These are phyloP conservation scores for Allobates femoralis DNA, from an alignment of 2,797 vertebrate genomes.

Conservation along the genomic window DNA sequence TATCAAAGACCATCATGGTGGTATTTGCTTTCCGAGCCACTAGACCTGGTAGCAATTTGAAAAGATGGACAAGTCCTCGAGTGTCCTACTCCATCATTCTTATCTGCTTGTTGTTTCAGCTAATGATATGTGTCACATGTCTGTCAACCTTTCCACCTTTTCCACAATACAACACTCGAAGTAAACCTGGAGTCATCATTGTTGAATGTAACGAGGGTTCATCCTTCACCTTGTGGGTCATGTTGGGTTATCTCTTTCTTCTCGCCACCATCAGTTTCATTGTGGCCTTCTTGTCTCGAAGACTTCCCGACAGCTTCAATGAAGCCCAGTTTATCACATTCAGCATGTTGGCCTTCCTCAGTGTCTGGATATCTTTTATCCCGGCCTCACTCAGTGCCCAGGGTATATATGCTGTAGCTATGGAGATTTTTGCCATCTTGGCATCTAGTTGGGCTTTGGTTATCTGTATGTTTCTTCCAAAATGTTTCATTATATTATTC, in stretches of 20 bases:
- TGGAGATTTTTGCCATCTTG: conserved; percentile 26
- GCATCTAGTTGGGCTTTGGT: conserved; percentile 29
- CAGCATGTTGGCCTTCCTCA: conserved; percentile 18
- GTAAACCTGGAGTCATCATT: not conserved
- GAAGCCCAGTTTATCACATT: conserved; percentile 25
- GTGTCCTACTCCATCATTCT: not conserved
- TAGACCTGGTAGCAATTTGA: not conserved
- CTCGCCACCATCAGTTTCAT: no score
- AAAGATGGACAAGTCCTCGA: not conserved
- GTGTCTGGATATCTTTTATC: conserved; percentile 9
- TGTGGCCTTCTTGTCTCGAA: no score
- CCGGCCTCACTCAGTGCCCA: conserved; percentile 15
- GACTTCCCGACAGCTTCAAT: no score
- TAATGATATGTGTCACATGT: not conserved
- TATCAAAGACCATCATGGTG: not conserved
- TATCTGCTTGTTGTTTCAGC: not conserved
- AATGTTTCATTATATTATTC: conserved; percentile 9
- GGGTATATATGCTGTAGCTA: not conserved
- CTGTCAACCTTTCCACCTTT: not conserved
- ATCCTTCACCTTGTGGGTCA: no score
- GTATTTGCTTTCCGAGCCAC: conserved; percentile 43
- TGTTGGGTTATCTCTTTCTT: no score
- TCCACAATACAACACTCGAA: not conserved
- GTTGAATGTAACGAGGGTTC: no score
- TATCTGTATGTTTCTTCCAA: conserved; percentile 26